phyloP scores from a whole-genome alignment of 2,888 invertebrate genomes.

The Falcaria lacertinaria region DNA sequence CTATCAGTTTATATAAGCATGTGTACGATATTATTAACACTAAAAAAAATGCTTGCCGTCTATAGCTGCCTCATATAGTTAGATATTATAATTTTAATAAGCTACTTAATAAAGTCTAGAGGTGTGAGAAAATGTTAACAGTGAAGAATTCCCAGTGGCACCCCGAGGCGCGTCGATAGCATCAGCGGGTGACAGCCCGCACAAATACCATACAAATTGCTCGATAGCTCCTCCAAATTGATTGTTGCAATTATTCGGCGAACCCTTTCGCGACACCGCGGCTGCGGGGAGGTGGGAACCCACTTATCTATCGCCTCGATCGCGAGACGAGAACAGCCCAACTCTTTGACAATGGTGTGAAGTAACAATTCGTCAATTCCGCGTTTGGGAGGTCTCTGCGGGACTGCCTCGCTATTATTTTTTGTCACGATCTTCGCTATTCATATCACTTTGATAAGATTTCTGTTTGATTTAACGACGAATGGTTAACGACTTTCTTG shows the following conservation, averaged over 20 bases:
- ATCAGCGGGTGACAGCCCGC: conserved; percentile 78
- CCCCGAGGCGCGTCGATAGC: conserved; percentile 68
- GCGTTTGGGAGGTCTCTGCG: conserved; percentile 56
- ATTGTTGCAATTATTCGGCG: conserved; percentile 78
- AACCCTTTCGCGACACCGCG: conserved; percentile 70
- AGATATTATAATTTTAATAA: background rate
- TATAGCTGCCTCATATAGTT: too few species aligned
- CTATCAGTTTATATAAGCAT: too few species aligned
- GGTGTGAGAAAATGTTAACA: conserved; percentile 71
- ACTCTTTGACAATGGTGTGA: conserved; percentile 74
- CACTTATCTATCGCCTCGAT: conserved; percentile 68
- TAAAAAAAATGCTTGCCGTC: too few species aligned
- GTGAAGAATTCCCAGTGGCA: conserved; percentile 67
- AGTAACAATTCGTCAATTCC: conserved; percentile 47
- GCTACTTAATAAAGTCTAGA: conserved; percentile 18
- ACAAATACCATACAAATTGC: conserved; percentile 78
- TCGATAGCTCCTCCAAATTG: conserved; percentile 76
- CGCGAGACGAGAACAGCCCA: conserved; percentile 42
- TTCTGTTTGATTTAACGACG: conserved; percentile 42
- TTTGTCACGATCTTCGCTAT: conserved; percentile 58
- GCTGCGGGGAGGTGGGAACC: conserved; percentile 75
- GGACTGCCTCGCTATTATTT: conserved; percentile 58
- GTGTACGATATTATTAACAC: too few species aligned
- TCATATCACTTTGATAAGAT: conserved; percentile 49
- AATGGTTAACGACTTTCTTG: conserved; percentile 42